Conservation (phyloP, 2,113 vertebrate genomes). For the Patagioenas fasciata region DNA sequence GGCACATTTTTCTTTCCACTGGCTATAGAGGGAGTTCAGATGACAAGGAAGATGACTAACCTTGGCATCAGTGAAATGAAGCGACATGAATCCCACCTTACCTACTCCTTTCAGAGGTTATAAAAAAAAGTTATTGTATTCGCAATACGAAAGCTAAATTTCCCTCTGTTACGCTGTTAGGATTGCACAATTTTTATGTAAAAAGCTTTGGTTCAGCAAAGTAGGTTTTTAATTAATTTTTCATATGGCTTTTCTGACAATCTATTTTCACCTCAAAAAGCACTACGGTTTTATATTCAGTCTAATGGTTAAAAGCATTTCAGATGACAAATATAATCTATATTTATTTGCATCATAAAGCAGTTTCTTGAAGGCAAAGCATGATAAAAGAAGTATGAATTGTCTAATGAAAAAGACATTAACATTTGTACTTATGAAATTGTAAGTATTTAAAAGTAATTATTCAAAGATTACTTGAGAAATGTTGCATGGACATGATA, state of each 20-base stretch:
- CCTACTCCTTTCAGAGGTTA: background rate
- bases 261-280: background rate
- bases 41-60: background rate
- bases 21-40: background rate
- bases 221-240: background rate
- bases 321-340: background rate
- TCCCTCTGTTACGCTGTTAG: background rate
- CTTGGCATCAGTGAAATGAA: background rate
- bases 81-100: background rate
- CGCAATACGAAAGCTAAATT: background rate
- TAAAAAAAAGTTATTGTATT: background rate
- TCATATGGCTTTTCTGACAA: background rate
- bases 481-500: background rate
- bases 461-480: background rate
- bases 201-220: background rate
- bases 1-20: background rate
- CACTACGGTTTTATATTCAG: background rate
- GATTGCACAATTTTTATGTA: background rate
- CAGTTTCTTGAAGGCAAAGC: background rate
- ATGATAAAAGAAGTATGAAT: background rate
- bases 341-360: slow-evolving; percentile 15
- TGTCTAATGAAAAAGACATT: background rate
- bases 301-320: background rate
- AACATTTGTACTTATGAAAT: background rate
- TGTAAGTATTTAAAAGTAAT: background rate